Evolutionary conservation across 2,113 vertebrate genomes (phyloP).

Genomic region (Hippocampus guttulatus): DNA sequence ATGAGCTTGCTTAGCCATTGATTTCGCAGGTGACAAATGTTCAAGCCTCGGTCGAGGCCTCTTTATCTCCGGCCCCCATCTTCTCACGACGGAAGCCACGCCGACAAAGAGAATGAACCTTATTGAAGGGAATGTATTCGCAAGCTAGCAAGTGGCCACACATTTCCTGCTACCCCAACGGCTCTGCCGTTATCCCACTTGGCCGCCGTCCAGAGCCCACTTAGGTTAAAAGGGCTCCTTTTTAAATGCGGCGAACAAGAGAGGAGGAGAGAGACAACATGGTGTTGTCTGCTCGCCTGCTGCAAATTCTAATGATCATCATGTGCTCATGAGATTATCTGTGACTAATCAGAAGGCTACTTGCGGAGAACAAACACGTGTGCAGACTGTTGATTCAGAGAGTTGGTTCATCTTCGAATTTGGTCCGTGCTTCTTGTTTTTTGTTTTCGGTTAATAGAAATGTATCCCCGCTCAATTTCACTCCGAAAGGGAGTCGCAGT

Average conservation of each 20-base stretch:
- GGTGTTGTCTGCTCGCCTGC: slow-evolving; percentile 42
- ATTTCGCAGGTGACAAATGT: slow-evolving; percentile 7
- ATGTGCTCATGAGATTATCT: slow-evolving; percentile 64
- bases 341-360: slow-evolving; percentile 56
- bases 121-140: slow-evolving; percentile 44
- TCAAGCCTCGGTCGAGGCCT: not conserved
- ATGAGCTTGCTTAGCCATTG: not conserved
- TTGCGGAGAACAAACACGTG: slow-evolving; percentile 68
- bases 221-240: slow-evolving; percentile 57
- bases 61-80: not conserved
- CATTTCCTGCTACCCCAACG: slow-evolving; percentile 59
- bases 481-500: not conserved
- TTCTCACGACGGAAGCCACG: slow-evolving; percentile 36
- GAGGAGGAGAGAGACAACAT: slow-evolving; percentile 39
- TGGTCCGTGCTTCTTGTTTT: slow-evolving; percentile 44
- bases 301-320: slow-evolving; percentile 64
- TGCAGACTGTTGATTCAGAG: slow-evolving; percentile 61
- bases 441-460: slow-evolving; percentile 58
- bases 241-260: slow-evolving; percentile 36
- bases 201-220: slow-evolving; percentile 62
- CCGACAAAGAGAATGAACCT: slow-evolving; percentile 50
- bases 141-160: slow-evolving; percentile 58
- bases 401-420: slow-evolving; percentile 60
- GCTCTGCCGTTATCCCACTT: slow-evolving; percentile 64
- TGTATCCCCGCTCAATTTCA: slow-evolving; percentile 54